Percentiles rank a stretch among this genome's conserved stretches.
phyloP scores from a whole-genome alignment of 2,113 vertebrate species.

The Callaeas wilsoni region DNA sequence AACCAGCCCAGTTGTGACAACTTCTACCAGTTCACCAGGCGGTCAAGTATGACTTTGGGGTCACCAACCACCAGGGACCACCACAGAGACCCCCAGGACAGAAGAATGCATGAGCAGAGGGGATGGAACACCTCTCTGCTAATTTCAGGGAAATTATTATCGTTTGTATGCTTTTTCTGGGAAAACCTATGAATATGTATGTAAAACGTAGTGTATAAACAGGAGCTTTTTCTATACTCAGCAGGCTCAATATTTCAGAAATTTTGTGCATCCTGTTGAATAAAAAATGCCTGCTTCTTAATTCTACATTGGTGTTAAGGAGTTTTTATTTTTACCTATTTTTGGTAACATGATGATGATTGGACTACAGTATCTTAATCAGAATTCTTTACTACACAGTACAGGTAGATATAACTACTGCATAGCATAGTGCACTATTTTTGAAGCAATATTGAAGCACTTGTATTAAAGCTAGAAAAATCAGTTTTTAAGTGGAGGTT shows the following conservation, averaged over 20 bases:
- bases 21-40: not conserved
- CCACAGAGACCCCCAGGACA: not conserved
- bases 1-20: not conserved
- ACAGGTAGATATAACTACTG: not conserved
- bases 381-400: not conserved
- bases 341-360: not conserved
- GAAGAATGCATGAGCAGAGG: not conserved
- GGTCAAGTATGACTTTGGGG: not conserved
- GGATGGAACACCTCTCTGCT: not conserved
- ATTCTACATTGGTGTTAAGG: not conserved
- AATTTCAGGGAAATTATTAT: not conserved
- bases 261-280: not conserved
- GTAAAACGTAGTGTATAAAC: not conserved
- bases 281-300: not conserved
- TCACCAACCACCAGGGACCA: not conserved
- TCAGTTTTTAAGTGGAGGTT: not conserved
- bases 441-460: not conserved
- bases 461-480: not conserved
- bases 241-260: not conserved
- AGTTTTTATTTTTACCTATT: not conserved
- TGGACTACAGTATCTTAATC: not conserved
- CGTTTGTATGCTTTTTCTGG: not conserved
- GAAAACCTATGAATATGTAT: not conserved
- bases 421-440: not conserved
- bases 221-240: not conserved